These are phyloP conservation scores for Habropoda laboriosa DNA, from an alignment of 1,140 invertebrate species.

Conservation along the genomic window DNA sequence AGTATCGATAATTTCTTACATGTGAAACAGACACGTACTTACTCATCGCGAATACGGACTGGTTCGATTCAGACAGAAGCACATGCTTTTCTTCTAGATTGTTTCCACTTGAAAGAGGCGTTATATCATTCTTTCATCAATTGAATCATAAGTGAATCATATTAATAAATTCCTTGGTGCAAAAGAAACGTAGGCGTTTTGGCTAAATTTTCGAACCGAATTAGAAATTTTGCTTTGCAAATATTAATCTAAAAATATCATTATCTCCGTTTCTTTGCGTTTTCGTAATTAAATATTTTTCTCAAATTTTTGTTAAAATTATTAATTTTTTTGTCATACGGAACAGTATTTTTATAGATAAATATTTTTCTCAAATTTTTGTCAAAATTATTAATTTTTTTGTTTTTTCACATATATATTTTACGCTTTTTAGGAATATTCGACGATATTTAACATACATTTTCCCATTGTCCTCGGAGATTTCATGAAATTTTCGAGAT, in stretches of 20 bases:
- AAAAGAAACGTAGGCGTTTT: not conserved
- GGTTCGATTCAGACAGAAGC: not conserved
- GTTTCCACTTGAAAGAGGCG: not conserved
- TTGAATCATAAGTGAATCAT: not conserved
- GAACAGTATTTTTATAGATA: no score
- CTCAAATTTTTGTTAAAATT: no score
- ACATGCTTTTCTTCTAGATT: not conserved
- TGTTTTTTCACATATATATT: not conserved
- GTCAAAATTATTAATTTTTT: not conserved
- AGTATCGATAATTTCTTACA: constrained; percentile 38
- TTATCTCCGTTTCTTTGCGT: no score
- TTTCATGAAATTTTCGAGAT: not conserved
- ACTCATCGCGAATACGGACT: not conserved
- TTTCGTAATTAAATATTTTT: no score
- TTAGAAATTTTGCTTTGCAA: not conserved
- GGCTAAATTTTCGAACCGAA: not conserved
- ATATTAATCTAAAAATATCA: no score
- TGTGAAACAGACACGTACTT: constrained; percentile 17
- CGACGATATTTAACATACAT: not conserved
- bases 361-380: no score
- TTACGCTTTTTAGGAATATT: no score
- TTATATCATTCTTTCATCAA: not conserved
- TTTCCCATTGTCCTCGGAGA: not conserved
- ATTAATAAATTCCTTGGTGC: not conserved
- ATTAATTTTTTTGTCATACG: no score